phyloP scores from a whole-genome alignment of 1,140 invertebrate species.

The Heliconius melpomene region DNA sequence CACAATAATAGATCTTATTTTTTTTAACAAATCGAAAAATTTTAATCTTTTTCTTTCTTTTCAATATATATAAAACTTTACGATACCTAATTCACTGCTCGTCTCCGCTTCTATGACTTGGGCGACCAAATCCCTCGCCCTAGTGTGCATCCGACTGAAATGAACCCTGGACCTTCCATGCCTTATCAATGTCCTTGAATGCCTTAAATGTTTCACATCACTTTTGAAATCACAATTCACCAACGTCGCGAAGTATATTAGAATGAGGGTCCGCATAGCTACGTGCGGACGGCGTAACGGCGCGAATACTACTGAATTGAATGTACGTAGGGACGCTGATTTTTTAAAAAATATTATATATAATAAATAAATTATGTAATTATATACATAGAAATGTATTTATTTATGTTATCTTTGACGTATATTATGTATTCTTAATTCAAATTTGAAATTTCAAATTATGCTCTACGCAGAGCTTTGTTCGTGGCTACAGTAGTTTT shows the following conservation, averaged over 20 bases:
- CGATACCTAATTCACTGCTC: conserved; percentile 60
- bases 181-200: conserved; percentile 61
- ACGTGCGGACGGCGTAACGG: conserved; percentile 52
- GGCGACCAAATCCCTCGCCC: conserved; percentile 57
- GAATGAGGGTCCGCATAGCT: conserved; percentile 61
- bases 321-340: not conserved
- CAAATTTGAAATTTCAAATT: not conserved
- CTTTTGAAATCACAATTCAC: conserved; percentile 62
- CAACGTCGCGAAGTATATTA: conserved; percentile 69
- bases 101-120: conserved; percentile 65
- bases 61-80: not conserved
- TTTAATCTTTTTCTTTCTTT: not conserved
- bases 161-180: conserved; percentile 67
- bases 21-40: no score
- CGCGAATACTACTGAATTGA: conserved; percentile 50
- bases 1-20: no score
- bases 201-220: conserved; percentile 66
- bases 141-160: conserved; percentile 56
- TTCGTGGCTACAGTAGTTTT: not conserved
- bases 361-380: no score
- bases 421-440: no score
- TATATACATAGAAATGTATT: no score
- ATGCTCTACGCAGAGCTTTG: not conserved
- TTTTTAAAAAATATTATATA: not conserved
- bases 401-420: no score